Evolutionary conservation across 2,113 vertebrate species (phyloP), one percentile per base, ranked within the genome.

Genomic region (Sinocyclocheilus anshuiensis): DNA sequence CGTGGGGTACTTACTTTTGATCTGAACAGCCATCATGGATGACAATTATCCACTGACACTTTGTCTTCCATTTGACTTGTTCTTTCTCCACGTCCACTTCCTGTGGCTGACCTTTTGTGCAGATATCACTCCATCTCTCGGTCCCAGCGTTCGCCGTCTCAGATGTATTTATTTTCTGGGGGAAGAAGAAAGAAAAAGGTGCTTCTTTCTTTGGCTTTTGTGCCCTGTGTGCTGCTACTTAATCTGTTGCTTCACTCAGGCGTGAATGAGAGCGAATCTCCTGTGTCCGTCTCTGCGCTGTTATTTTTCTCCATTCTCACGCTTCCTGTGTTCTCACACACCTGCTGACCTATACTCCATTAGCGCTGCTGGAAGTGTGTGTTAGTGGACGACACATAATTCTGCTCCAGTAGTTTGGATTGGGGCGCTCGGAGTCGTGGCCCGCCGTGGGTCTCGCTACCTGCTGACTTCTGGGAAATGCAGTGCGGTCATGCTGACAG

Each of bases 201-300:
- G 1, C 42, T 29, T n/a, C n/a, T 75, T 20, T n/a, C 67, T 59
- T 72, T 61, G 71, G 33, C n/a, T 77, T 24, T 48, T 65, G 57
- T 26, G 78, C n/a, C 12, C 71, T 39, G 9, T 63, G 29, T 33
- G 15, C n/a, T 10, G 4, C n/a, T 77, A 4, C 36, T 22, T 77
- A 63, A 76, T 84, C 83, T 84, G 72, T 84, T 77, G 72, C 72
- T 77, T 77, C 57, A 65, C 53, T 77, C 72, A 84, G 29, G 83
- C 53, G 72, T 59, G 55, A 74, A 63, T 74, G 74, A 63, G 75
- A 65, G 59, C 4, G 78, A 39, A n/a, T 39, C 5, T 81, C 78
- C 9, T 63, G 78, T 81, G 78, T 33, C 79, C 59, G 3, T 55
- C 69, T 18, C 20, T 53, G 20, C n/a, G 3, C 71, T 61, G 57